Evolutionary conservation across 2,113 vertebrate genomes (phyloP).

Genomic region (Agapornis roseicollis): DNA sequence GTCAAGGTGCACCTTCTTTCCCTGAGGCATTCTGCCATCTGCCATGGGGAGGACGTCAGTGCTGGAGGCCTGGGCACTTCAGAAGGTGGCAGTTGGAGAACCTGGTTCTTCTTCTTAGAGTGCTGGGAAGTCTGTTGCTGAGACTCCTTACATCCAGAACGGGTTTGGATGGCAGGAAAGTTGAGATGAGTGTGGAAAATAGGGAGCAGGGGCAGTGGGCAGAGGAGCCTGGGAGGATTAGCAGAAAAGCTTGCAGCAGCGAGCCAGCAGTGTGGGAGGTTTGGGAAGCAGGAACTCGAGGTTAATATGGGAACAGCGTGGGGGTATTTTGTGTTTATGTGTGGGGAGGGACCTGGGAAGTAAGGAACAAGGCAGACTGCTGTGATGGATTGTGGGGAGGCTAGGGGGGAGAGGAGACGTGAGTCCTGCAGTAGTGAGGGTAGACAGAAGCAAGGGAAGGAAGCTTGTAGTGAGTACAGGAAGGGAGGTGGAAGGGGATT

Average conservation of each 20-base stretch:
- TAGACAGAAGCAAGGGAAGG: not conserved
- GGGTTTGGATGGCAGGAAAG: not conserved
- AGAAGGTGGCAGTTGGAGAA: not conserved
- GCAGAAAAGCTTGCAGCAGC: not conserved
- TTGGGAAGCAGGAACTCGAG: constrained; percentile 41
- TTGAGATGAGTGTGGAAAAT: not conserved
- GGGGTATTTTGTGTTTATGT: not conserved
- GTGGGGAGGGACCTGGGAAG: not conserved
- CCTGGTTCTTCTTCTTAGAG: not conserved
- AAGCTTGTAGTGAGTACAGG: not conserved
- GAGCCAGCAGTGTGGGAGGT: constrained; percentile 46
- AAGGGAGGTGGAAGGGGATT: not conserved
- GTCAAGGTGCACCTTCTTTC: not conserved
- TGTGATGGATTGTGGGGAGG: not conserved
- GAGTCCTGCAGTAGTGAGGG: not conserved
- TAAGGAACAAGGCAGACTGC: not conserved
- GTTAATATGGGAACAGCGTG: constrained; percentile 31
- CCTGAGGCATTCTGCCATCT: not conserved
- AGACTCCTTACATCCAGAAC: not conserved
- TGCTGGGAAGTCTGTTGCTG: not conserved
- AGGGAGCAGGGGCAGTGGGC: not conserved
- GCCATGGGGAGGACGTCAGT: fast-evolving
- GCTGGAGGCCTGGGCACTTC: not conserved
- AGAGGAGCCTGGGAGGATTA: not conserved
- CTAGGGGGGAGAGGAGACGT: not conserved